A percentile compares a stretch with the other conserved stretches of the same genome.
Conservation (phyloP, 1,140 invertebrate species). For the Tetramorium simillimum region DNA sequence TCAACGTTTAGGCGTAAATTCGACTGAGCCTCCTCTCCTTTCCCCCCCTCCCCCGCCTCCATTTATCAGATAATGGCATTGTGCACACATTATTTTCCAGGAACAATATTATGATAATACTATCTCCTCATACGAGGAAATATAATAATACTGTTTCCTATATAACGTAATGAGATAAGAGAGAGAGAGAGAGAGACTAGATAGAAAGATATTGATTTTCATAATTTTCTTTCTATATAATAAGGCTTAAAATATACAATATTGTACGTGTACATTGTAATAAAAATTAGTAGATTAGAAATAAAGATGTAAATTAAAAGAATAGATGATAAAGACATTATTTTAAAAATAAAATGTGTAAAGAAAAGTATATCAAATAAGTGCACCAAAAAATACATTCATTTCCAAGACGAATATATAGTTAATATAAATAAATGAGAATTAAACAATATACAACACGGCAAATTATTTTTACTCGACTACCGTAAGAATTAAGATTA, state of each 20-base stretch:
- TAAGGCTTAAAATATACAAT: background rate
- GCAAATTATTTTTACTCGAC: background rate
- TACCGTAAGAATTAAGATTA: background rate
- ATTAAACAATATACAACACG: background rate
- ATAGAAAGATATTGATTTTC: background rate
- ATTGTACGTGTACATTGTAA: background rate
- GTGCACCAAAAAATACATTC: background rate
- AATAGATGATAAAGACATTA: background rate
- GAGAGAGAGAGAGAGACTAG: background rate
- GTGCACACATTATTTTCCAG: background rate
- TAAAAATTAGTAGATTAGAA: background rate
- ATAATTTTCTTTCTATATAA: background rate
- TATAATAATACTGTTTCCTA: background rate
- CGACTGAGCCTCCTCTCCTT: too few relatives aligned
- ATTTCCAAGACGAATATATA: background rate
- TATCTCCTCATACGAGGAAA: background rate
- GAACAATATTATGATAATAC: slow-evolving; percentile 9
- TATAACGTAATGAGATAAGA: background rate
- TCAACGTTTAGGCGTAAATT: slow-evolving; percentile 33
- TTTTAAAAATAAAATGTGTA: background rate
- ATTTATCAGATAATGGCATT: slow-evolving; percentile 7
- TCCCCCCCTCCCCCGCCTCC: background rate
- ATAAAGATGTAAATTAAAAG: background rate
- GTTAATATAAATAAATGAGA: background rate
- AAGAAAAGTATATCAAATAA: background rate